Conservation (phyloP, 2,113 vertebrate genomes). For the Calypte anna region DNA sequence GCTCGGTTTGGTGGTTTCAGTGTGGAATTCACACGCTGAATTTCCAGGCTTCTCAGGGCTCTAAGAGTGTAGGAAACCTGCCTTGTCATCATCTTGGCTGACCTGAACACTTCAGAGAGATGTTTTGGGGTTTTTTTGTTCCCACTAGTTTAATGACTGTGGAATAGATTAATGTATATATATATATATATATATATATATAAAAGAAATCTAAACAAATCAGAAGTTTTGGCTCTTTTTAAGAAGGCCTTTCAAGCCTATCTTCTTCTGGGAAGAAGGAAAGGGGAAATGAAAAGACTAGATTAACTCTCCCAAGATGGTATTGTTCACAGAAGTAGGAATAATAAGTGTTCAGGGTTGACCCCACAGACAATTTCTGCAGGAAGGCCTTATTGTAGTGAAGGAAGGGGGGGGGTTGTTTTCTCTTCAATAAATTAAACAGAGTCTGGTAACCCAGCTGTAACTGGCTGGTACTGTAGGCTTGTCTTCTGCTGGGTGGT, state of each 20-base stretch:
- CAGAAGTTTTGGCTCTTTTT: not conserved
- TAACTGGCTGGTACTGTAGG: not conserved
- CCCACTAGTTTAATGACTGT: rapidly evolving
- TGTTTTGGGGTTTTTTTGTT: too few relatives aligned
- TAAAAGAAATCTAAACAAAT: rapidly evolving
- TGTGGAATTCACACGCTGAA: too few relatives aligned
- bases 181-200: not conserved
- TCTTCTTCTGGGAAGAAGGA: not conserved
- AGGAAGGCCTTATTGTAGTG: not conserved
- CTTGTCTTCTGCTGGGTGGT: not conserved
- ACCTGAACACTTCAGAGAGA: not conserved
- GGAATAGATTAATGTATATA: not conserved
- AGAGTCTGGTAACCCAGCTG: not conserved
- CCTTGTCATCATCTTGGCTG: not conserved
- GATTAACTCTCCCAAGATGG: rapidly evolving
- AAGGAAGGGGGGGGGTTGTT: not conserved
- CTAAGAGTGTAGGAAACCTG: not conserved
- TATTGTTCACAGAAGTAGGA: not conserved
- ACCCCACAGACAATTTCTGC: not conserved
- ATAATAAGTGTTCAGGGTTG: not conserved
- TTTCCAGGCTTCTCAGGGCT: not conserved
- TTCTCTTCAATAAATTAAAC: not conserved
- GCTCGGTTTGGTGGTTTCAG: too few relatives aligned
- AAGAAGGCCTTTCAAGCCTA: not conserved
- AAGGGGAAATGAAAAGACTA: not conserved